Base-by-base conservation (phyloP, 2,888 invertebrate species). In the Sminthurinus aureus region DNA sequence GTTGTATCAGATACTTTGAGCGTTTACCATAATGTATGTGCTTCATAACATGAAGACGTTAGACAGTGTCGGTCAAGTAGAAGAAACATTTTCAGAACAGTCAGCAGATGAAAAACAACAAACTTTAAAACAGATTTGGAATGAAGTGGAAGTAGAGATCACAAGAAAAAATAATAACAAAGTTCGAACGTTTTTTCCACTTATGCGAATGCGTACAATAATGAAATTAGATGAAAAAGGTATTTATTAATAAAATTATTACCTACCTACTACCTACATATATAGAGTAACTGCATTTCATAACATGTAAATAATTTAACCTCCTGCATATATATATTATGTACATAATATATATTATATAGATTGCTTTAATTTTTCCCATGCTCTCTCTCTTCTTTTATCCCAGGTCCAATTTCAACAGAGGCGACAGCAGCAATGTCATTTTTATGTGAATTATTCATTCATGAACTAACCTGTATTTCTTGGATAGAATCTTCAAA, bases 201-300 rank as follows among this genome's bases (percentile, higher is more conserved):
- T 79, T 24, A 79, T 79, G 74, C 24, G 83, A 13, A 79, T 83
- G 73, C 79, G 74, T 50, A 79, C 83, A 50, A 83, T 83, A 11
- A 83, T 83, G 83, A 83, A 83, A 73, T 64, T 79, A 58, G 83
- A 83, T 64, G 73, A 71, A 9, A 74, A 58, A 52, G 79, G 38
- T 38, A 38, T n/a, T n/a, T n/a, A n/a, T n/a, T n/a, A n/a, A n/a
- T 38, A 38, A 38, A 38, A 38, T 38, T 38, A 38, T 38, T 38
- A 38, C 6, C n/a, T n/a, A n/a, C n/a, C n/a, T n/a, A n/a, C n/a
- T n/a, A n/a, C n/a, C n/a, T n/a, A n/a, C n/a, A n/a, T 38, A 38
- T 38, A n/a, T 38, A 38, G 1, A 38, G 38, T 38, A 38, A 38
- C 38, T 6, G 38, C 1, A 38, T 38, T 38, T 38, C 38, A 4